A percentile compares a stretch with the other conserved stretches of the same genome.
phyloP scores from a whole-genome alignment of 2,888 invertebrate species.

The Leptopilina drosophilae region DNA sequence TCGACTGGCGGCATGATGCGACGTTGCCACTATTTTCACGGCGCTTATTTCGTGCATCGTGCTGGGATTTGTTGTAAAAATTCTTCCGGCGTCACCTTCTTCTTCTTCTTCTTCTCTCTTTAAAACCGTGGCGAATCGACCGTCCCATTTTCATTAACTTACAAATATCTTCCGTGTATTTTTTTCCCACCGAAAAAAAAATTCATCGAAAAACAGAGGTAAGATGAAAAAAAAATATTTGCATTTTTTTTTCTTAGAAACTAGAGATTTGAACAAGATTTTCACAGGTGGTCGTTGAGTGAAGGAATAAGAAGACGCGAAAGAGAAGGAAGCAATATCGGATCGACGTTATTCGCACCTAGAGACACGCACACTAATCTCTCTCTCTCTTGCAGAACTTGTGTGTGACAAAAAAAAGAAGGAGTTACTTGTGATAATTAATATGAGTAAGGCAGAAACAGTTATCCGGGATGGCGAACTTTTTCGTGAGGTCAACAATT shows the following conservation, averaged over 20 bases:
- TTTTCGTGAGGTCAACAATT: slow-evolving; percentile 25
- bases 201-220: background rate
- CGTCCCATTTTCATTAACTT: slow-evolving; percentile 24
- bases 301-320: background rate
- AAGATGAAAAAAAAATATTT: background rate
- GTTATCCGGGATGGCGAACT: slow-evolving; percentile 23
- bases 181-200: background rate
- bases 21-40: slow-evolving; percentile 66
- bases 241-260: background rate
- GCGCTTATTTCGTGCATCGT: slow-evolving; percentile 43
- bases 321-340: background rate
- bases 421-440: slow-evolving; percentile 22
- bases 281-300: background rate
- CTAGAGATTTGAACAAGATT: slow-evolving; percentile 4
- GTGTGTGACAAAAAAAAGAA: slow-evolving; percentile 13
- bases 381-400: background rate
- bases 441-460: slow-evolving; percentile 29
- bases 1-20: slow-evolving; percentile 65
- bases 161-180: slow-evolving; percentile 25
- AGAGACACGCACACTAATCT: background rate
- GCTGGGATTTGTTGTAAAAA: slow-evolving; percentile 51
- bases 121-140: slow-evolving; percentile 41
- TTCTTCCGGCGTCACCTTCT: slow-evolving; percentile 50
- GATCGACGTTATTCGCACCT: slow-evolving; percentile 8
- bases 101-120: background rate